Evolutionary conservation across 2,113 vertebrate genomes (phyloP), one percentile per base, ranked within the genome.

Genomic region (Sciurus niger): DNA sequence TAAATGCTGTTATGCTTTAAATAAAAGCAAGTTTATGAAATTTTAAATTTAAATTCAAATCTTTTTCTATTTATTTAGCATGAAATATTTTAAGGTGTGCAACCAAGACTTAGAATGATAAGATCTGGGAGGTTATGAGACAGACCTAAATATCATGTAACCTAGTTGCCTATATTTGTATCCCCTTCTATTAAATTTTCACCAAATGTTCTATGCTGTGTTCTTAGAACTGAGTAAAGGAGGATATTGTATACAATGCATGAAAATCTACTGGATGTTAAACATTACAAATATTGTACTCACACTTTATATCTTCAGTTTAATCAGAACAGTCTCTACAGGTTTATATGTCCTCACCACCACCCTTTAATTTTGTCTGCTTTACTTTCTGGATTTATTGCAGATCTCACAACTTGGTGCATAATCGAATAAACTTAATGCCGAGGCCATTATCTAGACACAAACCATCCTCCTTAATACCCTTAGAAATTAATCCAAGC

Each of bases 31-130:
- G 4, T 67, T 74, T 70, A 32, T 65, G 9, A 20, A 68, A 89
- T 95, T 95, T 91, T 16, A 70, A 93, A 67, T 76, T 72, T 83
- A 67, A 94, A 67, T 51, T 80, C 43, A 89, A 43, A 86, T 86
- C 4, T 78, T 91, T 90, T 79, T 13, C 22, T 85, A 51, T 67
- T 89, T 88, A 53, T 32, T 67, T 84, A 79, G 53, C 48, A 30
- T 67, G 92, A 80, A 93, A 20, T 88, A 86, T 86, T 93, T 90
- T 74, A 93, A 68, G 78, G 14, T 72, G 8, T 85, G 9, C 37
- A 88, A 48, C 60, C 40, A 60, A 90, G n/a, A 68, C 30, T 79
- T 87, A 86, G 60, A 89, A 46, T 74, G 63, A 34, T 93, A 53
- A 10, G 1, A 65, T 53, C 77, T 88, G 46, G 46, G 48, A 92